Evolutionary conservation across 1,140 invertebrate genomes (phyloP), one percentile per base, ranked within the genome.

Genomic region (Leptopilina clavipes): DNA sequence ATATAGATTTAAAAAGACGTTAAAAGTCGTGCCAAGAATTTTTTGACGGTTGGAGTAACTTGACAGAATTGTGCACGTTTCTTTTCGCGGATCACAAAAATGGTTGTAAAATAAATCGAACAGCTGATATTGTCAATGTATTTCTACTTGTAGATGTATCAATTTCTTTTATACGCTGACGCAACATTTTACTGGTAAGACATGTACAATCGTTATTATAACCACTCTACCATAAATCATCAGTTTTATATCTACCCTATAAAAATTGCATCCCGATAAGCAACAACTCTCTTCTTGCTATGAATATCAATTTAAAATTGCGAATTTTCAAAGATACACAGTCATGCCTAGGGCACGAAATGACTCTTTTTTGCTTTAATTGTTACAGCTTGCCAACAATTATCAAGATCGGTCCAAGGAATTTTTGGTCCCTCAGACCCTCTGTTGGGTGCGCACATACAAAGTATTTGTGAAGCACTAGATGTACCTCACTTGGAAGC

Each of bases 401-500:
- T 98, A 83, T 95, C 95, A 78, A 93, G 93, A 73, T 97, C 97
- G 11, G 94, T 97, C 0, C 94, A 97, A 78, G 96, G 96, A 1
- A 93, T 98, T 75, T 98, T 98, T 86, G 97, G 97, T 3, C 96
- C 97, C 1, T 94, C 94, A 5, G 96, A 97, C 84, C 93, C 95
- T 1, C 91, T 95, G 17, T 90, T 98, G 6, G 95, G 96, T 0
- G 93, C 94, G 0, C 96, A 97, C 83, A 94, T 98, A 71, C 95
- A 97, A 88, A 97, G 96, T 40, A 95, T 98, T 84, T 97, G 97
- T 85, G 94, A 96, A 85, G 94, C 96, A 0, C 88, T 96, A 37
- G 96, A 98, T 86, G 94, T 98, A 6, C 97, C 97, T 7, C 96
- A 98, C 86, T 91, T 98, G 37, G 95, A 97, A 86, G 93, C 95